A percentile compares a stretch with the other conserved stretches of the same genome.
Evolutionary conservation across 1,140 invertebrate species (phyloP).

Genomic region (Cotesia vestalis): DNA sequence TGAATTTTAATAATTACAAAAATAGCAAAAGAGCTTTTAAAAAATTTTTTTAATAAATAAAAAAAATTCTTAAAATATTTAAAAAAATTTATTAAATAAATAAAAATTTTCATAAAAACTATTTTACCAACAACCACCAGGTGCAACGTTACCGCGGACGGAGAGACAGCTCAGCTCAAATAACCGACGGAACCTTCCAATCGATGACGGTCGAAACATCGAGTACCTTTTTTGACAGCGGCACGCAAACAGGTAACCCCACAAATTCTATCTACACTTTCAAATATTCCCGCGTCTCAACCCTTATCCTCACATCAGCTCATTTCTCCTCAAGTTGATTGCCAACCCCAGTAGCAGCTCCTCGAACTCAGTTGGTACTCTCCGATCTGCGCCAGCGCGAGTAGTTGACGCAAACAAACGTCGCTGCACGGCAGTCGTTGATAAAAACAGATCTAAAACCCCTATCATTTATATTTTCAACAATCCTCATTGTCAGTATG

Average conservation of each 20-base stretch:
- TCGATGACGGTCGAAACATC: conserved; percentile 93
- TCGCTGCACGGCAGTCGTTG: conserved; percentile 45
- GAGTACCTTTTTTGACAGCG: conserved; percentile 90
- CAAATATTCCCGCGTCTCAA: conserved; percentile 27
- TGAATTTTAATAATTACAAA: not conserved
- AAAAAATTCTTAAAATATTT: no score
- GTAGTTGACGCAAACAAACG: conserved; percentile 37
- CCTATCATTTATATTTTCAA: conserved; percentile 11
- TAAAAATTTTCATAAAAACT: not conserved
- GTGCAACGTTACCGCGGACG: conserved; percentile 76
- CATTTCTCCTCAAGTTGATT: not conserved
- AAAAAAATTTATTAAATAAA: not conserved
- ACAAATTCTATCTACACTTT: conserved; percentile 46
- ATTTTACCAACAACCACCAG: conserved; percentile 38
- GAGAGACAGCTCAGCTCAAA: conserved; percentile 87
- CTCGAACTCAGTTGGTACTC: conserved; percentile 43
- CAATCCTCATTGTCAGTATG: conserved; percentile 6
- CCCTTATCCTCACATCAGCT: conserved; percentile 17
- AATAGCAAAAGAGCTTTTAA: no score
- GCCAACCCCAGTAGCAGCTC: conserved; percentile 61
- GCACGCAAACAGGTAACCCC: conserved; percentile 88
- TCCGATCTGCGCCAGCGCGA: conserved; percentile 50
- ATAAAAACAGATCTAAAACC: conserved; percentile 19
- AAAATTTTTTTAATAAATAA: no score
- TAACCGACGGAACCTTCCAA: conserved; percentile 89